Percentiles rank a stretch among this genome's conserved stretches.
These are phyloP conservation scores for Taurulus bubalis DNA, from an alignment of 2,113 vertebrate species.

Conservation along the genomic window DNA sequence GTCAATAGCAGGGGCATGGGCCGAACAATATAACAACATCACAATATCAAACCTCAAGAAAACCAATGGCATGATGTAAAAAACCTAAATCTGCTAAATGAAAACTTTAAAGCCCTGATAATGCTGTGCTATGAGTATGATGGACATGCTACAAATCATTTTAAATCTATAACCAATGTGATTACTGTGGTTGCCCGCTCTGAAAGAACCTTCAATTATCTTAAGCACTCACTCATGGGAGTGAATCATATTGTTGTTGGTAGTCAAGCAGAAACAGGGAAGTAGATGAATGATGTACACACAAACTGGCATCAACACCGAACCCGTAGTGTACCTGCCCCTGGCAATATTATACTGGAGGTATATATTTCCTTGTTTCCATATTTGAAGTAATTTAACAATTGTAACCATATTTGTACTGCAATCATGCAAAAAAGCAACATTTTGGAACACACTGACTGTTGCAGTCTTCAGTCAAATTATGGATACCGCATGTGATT, in stretches of 20 bases:
- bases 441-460: not conserved
- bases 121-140: conserved; percentile 16
- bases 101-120: conserved; percentile 26
- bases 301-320: conserved; percentile 5
- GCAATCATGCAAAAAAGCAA: conserved; percentile 2
- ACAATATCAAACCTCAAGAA: conserved; percentile 12
- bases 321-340: not conserved
- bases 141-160: conserved; percentile 16
- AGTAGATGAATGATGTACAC: not conserved
- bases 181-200: not conserved
- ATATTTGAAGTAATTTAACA: conserved; percentile 5
- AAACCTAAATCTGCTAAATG: conserved; percentile 30
- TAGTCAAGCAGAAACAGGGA: not conserved
- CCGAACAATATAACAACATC: conserved; percentile 7
- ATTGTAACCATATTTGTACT: conserved; percentile 29
- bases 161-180: conserved; percentile 15
- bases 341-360: not conserved
- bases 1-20: not conserved
- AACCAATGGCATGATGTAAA: conserved; percentile 21
- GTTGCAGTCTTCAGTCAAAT: not conserved
- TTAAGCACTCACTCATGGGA: conserved; percentile 9
- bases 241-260: not conserved
- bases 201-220: conserved; percentile 16
- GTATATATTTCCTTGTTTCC: not conserved
- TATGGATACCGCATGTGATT: not conserved